Base-by-base conservation (phyloP, 2,113 vertebrate species). In the Tetraodon nigroviridis region DNA sequence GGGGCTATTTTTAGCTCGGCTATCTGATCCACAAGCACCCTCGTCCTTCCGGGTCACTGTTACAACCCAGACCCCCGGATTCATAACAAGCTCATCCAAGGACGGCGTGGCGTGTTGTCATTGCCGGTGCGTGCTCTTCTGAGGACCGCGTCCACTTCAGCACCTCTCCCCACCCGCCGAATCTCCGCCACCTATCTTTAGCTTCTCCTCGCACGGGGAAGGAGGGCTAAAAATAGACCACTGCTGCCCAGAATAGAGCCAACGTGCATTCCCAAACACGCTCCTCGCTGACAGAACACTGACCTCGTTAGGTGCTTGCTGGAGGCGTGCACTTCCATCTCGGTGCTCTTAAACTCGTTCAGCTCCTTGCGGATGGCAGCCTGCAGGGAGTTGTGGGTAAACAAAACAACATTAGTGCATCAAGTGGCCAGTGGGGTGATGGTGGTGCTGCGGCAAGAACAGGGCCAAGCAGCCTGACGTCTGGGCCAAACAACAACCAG, bases 221-320 rank as follows among this genome's bases (percentile, higher is more conserved):
- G 45, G 58, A 27, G 59, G 61, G 78, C 82, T 89, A 90, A 76
- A 86, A 84, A 72, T 86, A 89, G 83, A 57, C n/a, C 3, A 1
- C 44, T 20, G 55, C 63, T 59, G 54, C 82, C 73, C 41, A 69
- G 72, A 90, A 88, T 84, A 87, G 67, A 63, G 44, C 55, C 59
- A 11, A 16, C 44, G 15, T 46, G 53, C 47, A 49, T 73, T 55
- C 56, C 44, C 22, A 16, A 42, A 24, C 61, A 44, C 5, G 20
- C 46, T 11, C 3, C 20, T 44, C 21, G 47, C 58, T n/a, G 7
- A 69, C 52, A 49, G 20, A 56, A 64, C 15, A 84, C 94, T 84
- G 81, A 98, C 97, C 97, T 97, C 55, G 97, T 99, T 90, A 99
- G 88, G 73, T 99, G 97, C 89, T 97, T 97, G 93, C 97, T 99